A percentile compares a stretch with the other conserved stretches of the same genome.
phyloP scores from a whole-genome alignment of 2,113 vertebrate species.

The Oxygymnocypris stewartii region DNA sequence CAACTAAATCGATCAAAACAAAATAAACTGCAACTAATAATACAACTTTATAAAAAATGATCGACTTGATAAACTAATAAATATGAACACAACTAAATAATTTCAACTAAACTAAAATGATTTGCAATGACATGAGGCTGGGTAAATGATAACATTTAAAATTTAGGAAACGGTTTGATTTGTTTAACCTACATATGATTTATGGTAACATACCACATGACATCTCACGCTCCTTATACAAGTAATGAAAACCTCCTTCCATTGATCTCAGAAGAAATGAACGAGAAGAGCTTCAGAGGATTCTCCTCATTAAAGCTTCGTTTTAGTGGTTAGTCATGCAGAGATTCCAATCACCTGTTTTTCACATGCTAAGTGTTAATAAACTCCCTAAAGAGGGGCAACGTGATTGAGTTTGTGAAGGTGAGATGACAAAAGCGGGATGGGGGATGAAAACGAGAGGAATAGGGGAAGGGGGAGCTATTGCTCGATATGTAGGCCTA shows the following conservation, averaged over 20 bases:
- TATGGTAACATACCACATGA: background rate
- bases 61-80: too few species aligned
- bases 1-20: too few species aligned
- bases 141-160: background rate
- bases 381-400: conserved; percentile 70
- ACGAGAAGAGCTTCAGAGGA: conserved; percentile 17
- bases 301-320: conserved; percentile 63
- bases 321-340: conserved; percentile 64
- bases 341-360: conserved; percentile 66
- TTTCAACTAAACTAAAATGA: background rate
- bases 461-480: background rate
- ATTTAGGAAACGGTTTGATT: background rate
- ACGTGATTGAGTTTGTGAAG: conserved; percentile 74
- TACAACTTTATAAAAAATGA: too few species aligned
- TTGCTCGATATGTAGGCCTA: conserved; percentile 66
- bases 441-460: background rate
- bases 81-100: too few species aligned
- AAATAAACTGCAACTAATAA: too few species aligned
- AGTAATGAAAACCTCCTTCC: background rate
- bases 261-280: conserved; percentile 26
- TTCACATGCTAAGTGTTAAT: conserved; percentile 70
- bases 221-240: background rate
- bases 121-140: background rate
- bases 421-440: conserved; percentile 58
- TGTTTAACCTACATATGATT: background rate